A percentile compares a stretch with the other conserved stretches of the same genome.
phyloP scores from a whole-genome alignment of 2,888 invertebrate genomes.

The Cerastis rubricosa region DNA sequence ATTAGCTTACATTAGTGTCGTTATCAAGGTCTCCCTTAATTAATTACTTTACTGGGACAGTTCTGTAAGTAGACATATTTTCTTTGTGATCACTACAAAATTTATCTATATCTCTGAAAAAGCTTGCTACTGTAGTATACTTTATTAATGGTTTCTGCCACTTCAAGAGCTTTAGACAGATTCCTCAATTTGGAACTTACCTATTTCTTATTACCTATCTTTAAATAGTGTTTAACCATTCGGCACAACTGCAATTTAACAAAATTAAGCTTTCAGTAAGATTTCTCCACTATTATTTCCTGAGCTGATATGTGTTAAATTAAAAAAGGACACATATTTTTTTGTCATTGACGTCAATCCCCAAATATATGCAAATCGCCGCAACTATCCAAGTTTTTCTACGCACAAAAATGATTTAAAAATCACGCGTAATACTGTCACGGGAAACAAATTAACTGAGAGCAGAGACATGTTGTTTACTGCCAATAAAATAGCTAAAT shows the following conservation, averaged over 20 bases:
- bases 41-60: background rate
- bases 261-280: background rate
- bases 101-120: background rate
- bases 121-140: background rate
- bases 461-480: slow-evolving; percentile 19
- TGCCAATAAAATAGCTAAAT: slow-evolving; percentile 47
- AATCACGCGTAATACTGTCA: slow-evolving; percentile 35
- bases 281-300: background rate
- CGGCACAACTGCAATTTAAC: background rate
- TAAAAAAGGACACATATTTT: background rate
- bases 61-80: background rate
- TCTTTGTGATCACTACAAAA: background rate
- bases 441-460: slow-evolving; percentile 2
- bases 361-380: background rate
- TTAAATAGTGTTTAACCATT: background rate
- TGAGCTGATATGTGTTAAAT: background rate
- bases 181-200: background rate
- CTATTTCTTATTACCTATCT: background rate
- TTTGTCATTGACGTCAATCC: background rate
- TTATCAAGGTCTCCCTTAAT: slow-evolving; percentile 51
- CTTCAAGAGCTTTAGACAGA: background rate
- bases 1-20: slow-evolving; percentile 48
- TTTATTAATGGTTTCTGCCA: background rate
- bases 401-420: slow-evolving; percentile 12
- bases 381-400: background rate